Evolutionary conservation across 2,888 invertebrate species (phyloP), one percentile per base, ranked within the genome.

Genomic region (Escarpia spicata): DNA sequence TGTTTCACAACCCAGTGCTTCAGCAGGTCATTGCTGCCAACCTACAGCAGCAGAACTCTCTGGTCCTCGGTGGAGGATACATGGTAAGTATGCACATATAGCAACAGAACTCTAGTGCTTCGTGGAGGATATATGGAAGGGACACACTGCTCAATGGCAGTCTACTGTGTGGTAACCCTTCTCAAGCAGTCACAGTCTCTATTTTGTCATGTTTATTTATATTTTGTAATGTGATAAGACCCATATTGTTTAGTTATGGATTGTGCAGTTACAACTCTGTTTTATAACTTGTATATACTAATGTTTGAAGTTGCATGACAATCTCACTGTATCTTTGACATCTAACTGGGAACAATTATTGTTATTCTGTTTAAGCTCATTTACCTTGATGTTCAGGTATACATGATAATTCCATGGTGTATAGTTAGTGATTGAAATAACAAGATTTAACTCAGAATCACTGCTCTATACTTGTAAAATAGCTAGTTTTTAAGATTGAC

Each of bases 1-100:
- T 92, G 26, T 43, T 92, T 12, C 37, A 44, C 9, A 92, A 92
- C 90, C 92, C 92, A 43, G 26, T 89, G 44, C 90, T 92, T 10
- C 89, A 92, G 26, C 92, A 92, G 58, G 43, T 44, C 19, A 43
- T 92, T 37, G 60, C 52, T 92, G 75, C 52, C 92, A 45, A 92
- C 37, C 15, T 58, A 26, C 43, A 52, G 60, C 43, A 58, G n/a
- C 92, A 92, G 60, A 92, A 92, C 44, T 91, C 91, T 3, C 43
- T 91, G 91, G 15, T 91, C 15, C 43, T 91, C 3, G 91, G 91
- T 37, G 43, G 91, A 4, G 91, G 44, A 31, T 91, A 91, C 44
- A 44, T 43, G 44, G 43, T 91, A 44, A 37, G 91, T 43, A 31
- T 15, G n/a, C 12, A 15, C 15, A 2, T 9, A 44, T 19, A n/a